Base-by-base conservation (phyloP, 2,113 vertebrate species). In the Tragelaphus imberbis region DNA sequence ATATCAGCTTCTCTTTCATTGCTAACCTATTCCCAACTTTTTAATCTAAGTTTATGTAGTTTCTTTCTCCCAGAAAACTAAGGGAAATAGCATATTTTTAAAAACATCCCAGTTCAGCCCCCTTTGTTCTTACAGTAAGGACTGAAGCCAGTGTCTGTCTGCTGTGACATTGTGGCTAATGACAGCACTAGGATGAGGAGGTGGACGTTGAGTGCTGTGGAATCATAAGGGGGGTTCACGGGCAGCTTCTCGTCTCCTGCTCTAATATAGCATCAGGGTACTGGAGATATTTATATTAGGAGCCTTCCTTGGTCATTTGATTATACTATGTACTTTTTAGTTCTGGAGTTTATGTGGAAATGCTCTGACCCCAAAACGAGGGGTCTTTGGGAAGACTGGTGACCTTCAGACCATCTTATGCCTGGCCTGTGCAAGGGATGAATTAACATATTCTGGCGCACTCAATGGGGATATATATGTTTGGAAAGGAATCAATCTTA, bases 301-400 rank as follows among this genome's bases (percentile, higher is more conserved):
- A 95, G 36, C 19, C 59, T 94, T 86, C 17, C 93, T 77, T 96
- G 47, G 13, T 97, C 63, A 97, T 97, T 90, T 95, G 19, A 59
- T 56, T 59, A 30, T 95, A 53, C 44, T 90, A 2, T 98, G 86
- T 98, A 1, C 97, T 8, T 98, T 99, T 96, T 99, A 99, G 99
- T 99, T 99, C 98, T 99, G 99, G 99, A 99, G 99, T 98, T 99
- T 99, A 97, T 99, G 99, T 97, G 99, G 99, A 97, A 99, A 99
- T 97, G 99, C 99, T 84, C 96, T 99, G 98, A 99, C 99, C 56
- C 99, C 99, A 79, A 99, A 99, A 96, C 99, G 99, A 92, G 99
- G 99, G 13, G 99, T 99, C 97, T 99, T 99, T 98, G 99, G 99
- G 98, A 99, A 99, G 99, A 99, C 99, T 0, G 99, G 99, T 95